Conservation (phyloP, 2,113 vertebrate genomes). For the Oryzias curvinotus region DNA sequence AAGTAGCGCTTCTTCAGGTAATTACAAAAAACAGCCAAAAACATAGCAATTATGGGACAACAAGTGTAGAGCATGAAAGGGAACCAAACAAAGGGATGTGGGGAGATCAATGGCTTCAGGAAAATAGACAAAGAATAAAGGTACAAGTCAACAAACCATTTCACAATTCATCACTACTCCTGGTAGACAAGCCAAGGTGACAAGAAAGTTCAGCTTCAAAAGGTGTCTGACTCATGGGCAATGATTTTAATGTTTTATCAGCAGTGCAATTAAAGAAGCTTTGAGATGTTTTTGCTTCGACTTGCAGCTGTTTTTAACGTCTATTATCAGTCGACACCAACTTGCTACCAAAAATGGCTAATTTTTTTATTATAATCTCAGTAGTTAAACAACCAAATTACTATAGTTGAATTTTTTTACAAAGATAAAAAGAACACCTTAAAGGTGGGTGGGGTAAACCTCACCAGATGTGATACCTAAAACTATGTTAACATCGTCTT, state of each 20-base stretch:
- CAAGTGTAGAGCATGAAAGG: background rate
- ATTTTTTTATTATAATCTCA: too few relatives aligned
- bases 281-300: background rate
- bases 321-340: background rate
- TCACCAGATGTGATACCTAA: too few relatives aligned
- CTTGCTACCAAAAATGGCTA: too few relatives aligned
- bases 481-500: too few relatives aligned
- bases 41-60: background rate
- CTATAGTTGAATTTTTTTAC: too few relatives aligned
- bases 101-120: constrained; percentile 5
- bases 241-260: constrained; percentile 15
- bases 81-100: background rate
- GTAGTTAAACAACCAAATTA: too few relatives aligned
- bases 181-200: background rate
- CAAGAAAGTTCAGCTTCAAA: constrained; percentile 7
- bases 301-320: constrained; percentile 22
- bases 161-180: background rate
- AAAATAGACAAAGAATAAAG: constrained; percentile 17
- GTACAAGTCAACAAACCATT: constrained; percentile 20
- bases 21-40: constrained; percentile 20
- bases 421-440: too few relatives aligned
- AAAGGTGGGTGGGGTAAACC: too few relatives aligned
- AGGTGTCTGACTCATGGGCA: constrained; percentile 27
- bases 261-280: constrained; percentile 17
- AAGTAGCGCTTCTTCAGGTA: background rate